Base-by-base conservation (phyloP, 2,797 vertebrate species). In the Pseudocheirus occidentalis region DNA sequence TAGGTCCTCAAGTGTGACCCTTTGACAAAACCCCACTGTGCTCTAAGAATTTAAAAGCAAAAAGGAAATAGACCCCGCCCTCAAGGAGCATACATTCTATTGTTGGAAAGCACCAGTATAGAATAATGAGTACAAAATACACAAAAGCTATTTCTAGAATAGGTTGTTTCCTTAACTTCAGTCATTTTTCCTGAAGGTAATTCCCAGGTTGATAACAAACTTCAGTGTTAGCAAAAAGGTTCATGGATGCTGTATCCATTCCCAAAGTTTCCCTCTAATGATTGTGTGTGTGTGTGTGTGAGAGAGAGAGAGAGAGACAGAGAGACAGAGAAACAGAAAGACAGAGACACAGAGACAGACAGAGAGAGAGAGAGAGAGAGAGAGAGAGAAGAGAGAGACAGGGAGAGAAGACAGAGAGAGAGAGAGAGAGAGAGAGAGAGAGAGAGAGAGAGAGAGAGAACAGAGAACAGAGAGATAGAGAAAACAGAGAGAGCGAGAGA, bases 171-270 rank as follows among this genome's bases (percentile, higher is more conserved):
- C 34, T 55, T 55, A 54, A n/a, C 7, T 55, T 56, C 5, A 2
- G 0, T 18, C 29, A 53, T 56, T 66, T 91, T 91, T 55, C 62
- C 50, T 81, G 91, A 92, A 90, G 89, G 50, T 52, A 92, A 92
- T 92, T 73, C 57, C 58, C 29, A 55, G 46, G 4, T 46, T 89
- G 21, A 40, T 14, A 40, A 27, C 29, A 5, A 18, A 28, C 90
- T 73, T 34, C 4, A 0, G 0, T 5, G 5, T 0, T 87, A 9
- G 7, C 6, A 57, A 24, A 46, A 87, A 0, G 46, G 40, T 87
- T 27, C 40, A 50, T 11, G 40, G 21, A n/a, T 21, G 11, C 40
- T 87, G 21, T 81, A 46, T 50, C 73, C 3, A 50, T 87, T 87
- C 73, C 40, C 50, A 27, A 91, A 16, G 46, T 81, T 62, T 52